These are phyloP conservation scores for Drosophila falleni DNA, from an alignment of 2,888 invertebrate genomes.

Conservation along the genomic window DNA sequence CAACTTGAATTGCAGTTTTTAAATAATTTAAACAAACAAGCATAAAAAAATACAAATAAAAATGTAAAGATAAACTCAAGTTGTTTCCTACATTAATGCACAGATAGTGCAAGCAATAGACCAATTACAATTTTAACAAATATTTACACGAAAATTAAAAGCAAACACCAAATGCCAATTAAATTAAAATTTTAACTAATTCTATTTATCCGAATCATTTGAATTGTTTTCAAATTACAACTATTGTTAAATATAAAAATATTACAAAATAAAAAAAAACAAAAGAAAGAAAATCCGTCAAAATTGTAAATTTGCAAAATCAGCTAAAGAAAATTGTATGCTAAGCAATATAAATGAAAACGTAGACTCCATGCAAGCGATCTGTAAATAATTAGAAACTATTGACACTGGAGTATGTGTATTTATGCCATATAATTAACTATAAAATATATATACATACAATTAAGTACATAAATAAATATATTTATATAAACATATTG, in stretches of 20 bases:
- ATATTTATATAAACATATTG: conserved; percentile 40
- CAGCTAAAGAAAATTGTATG: conserved; percentile 61
- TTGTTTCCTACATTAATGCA: conserved; percentile 76
- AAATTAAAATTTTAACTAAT: conserved; percentile 36
- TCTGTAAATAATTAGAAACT: conserved; percentile 56
- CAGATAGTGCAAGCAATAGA: conserved; percentile 67
- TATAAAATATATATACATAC: conserved; percentile 15
- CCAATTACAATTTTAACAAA: conserved; percentile 62
- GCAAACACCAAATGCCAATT: conserved; percentile 56
- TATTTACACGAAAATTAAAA: conserved; percentile 51
- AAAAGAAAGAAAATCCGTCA: conserved; percentile 64
- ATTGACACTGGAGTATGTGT: conserved; percentile 47
- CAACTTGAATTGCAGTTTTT: conserved; percentile 76
- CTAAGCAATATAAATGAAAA: conserved; percentile 74
- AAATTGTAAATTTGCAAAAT: conserved; percentile 66
- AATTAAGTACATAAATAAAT: conserved; percentile 22
- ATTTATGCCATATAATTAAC: conserved; percentile 60
- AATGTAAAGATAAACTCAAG: conserved; percentile 36
- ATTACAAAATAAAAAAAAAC: conserved; percentile 22
- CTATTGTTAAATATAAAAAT: conserved; percentile 10
- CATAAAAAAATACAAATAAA: neutral
- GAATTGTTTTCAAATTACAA: conserved; percentile 48
- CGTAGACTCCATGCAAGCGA: conserved; percentile 52
- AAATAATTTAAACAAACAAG: conserved; percentile 28
- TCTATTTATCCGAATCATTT: conserved; percentile 23